Base-by-base conservation (phyloP, 1,140 invertebrate genomes). In the Pantala flavescens region DNA sequence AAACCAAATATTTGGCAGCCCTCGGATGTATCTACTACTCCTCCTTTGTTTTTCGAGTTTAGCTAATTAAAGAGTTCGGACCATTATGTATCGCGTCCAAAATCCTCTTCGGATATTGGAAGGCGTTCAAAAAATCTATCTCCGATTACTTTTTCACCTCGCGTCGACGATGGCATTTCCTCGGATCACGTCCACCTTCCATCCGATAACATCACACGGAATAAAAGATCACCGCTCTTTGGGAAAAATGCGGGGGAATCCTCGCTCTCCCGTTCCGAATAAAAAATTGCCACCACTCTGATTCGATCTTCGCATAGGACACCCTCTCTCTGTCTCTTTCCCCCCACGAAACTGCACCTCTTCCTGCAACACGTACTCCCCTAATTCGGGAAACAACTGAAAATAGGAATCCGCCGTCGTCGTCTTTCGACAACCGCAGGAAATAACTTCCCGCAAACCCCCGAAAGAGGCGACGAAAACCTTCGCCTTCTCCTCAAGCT, bases 141-240 rank as follows among this genome's bases (percentile, higher is more conserved):
- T 36, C 28, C 9, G 28, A 36, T 36, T 5, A 36, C 28, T 36
- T 36, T 36, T 36, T 36, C 28, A 36, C 28, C 9, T 9, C 28
- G 9, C 28, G 28, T 36, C 28, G 28, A 36, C 9, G 9, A 36
- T 36, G 28, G 28, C 9, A 36, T 36, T 36, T 36, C 28, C 28
- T 36, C 28, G 3, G 28, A 36, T 36, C 28, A 36, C 28, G 28
- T 36, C 28, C 28, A 36, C 28, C 9, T 16, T 63, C 12, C 49
- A 63, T 63, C 49, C 49, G 49, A 63, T 63, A 21, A 21, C 49
- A 63, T 63, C 49, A 63, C 49, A 63, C 49, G 49, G 49, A 63
- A 63, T 63, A 63, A 63, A 63, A 63, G n/a, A 63, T 63, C 5
- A 63, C 49, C n/a, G 49, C 49, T 63, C 12, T 63, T 63, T 63